Base-by-base conservation (phyloP, 2,888 invertebrate genomes). In the Thumatha senex region DNA sequence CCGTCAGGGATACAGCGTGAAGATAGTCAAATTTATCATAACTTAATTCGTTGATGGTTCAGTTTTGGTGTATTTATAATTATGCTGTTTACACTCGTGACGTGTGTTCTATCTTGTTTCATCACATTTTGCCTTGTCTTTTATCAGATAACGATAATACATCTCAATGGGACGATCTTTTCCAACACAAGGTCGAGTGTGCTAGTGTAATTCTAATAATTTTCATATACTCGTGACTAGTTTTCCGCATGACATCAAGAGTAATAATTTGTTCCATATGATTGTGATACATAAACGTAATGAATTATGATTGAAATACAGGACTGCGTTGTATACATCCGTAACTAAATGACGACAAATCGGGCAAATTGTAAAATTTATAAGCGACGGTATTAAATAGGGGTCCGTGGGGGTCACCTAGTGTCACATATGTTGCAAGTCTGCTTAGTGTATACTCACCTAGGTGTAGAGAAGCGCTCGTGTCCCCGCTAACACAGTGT, bases 111-210 rank as follows among this genome's bases (percentile, higher is more conserved):
- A 65, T 57, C 59, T 56, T 49, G 29, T 36, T 34, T 54, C 48
- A 56, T 33, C 39, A 61, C 61, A 65, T 75, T 75, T 71, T 73
- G 71, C 71, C 63, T 67, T 61, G 64, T 67, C 63, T 62, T 61
- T 72, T 74, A 77, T 76, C 75, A 48, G 78, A 77, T 77, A 75
- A 67, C 52, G 51, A 47, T 53, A 46, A 62, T 76, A 76, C 78
- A 72, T 72, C 67, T 77, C 77, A 75, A 74, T 77, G 78, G 65
- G 69, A 65, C 55, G 46, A 54, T 63, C 58, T 63, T 42, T 8
- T n/a, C 7, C 46, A 12, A n/a, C n/a, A 1, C 39, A 46, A 46
- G 39, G 46, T 39, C 14, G 31, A 29, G 15, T 38, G 3, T 12
- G 18, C 15, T 30, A 29, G 3, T 35, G 24, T 24, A 35, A 34